Conservation (phyloP, 2,888 invertebrate genomes). For the Tryphoninae sp. region DNA sequence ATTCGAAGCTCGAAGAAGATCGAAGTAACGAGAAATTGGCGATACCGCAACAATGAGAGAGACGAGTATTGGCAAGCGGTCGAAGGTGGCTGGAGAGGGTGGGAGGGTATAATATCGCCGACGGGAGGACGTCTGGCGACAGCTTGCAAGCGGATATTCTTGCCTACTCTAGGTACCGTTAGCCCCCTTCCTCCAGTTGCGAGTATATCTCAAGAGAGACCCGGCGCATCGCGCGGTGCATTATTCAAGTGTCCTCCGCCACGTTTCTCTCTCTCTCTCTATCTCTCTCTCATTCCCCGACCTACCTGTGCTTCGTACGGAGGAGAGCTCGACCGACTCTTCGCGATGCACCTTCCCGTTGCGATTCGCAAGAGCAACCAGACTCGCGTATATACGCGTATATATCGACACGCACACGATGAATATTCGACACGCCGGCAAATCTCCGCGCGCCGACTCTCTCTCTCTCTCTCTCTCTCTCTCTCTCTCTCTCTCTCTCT, state of each 20-base stretch:
- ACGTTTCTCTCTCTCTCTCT: conserved; percentile 45
- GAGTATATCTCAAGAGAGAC: conserved; percentile 53
- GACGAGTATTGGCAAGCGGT: neutral
- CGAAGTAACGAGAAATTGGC: conserved; percentile 66
- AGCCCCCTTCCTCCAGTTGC: conserved; percentile 51
- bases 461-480: conserved; percentile 38
- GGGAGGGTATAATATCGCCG: conserved; percentile 50
- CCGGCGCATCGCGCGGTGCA: conserved; percentile 55
- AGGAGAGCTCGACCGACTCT: conserved; percentile 30
- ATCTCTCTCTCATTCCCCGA: conserved; percentile 48
- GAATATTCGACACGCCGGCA: conserved; percentile 64
- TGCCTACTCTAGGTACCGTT: conserved; percentile 78
- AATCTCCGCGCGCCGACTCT: conserved; percentile 44
- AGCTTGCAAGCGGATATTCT: conserved; percentile 80
- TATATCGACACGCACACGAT: conserved; percentile 27
- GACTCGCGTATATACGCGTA: conserved; percentile 24
- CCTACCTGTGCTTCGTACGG: conserved; percentile 27
- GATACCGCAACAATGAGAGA: conserved; percentile 68
- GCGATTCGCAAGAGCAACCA: conserved; percentile 48
- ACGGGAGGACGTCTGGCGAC: conserved; percentile 68
- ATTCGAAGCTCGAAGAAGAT: conserved; percentile 9
- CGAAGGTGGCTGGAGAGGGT: conserved; percentile 61
- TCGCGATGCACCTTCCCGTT: conserved; percentile 49
- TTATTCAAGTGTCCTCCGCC: conserved; percentile 60
- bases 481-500: conserved; percentile 19